These are phyloP conservation scores for Notolabrus celidotus DNA, from an alignment of 2,797 vertebrate genomes.

Conservation along the genomic window DNA sequence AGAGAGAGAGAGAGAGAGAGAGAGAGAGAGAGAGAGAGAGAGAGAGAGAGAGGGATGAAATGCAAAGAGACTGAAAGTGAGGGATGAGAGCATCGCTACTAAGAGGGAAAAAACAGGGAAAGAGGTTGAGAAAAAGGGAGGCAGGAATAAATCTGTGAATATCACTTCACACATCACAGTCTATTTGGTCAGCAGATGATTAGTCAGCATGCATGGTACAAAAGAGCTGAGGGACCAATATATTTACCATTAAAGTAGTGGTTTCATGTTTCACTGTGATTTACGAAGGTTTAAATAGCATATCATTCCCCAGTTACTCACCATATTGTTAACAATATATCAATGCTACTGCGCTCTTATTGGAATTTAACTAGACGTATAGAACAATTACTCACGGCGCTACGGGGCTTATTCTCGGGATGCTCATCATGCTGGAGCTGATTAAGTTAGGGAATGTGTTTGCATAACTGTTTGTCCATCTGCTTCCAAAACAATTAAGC, in stretches of 20 bases:
- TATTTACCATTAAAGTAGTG: conserved; percentile 71
- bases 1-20: conserved; percentile 16
- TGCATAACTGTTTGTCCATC: conserved; percentile 74
- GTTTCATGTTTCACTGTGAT: conserved; percentile 77
- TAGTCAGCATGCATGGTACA: conserved; percentile 71
- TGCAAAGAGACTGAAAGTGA: conserved; percentile 34
- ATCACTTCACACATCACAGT: conserved; percentile 74
- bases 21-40: conserved; percentile 20
- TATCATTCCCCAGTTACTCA: conserved; percentile 77
- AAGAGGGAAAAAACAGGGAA: conserved; percentile 17
- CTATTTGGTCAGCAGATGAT: conserved; percentile 75
- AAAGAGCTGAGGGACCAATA: conserved; percentile 74
- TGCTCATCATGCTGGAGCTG: conserved; percentile 72
- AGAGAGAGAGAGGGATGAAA: conserved; percentile 28
- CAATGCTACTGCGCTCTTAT: conserved; percentile 65
- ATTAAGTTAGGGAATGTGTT: conserved; percentile 74
- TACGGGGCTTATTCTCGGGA: conserved; percentile 62
- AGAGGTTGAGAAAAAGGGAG: conserved; percentile 1
- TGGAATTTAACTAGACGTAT: conserved; percentile 75
- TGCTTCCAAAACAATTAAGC: conserved; percentile 73
- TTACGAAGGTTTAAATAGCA: conserved; percentile 75
- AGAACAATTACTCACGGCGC: conserved; percentile 71
- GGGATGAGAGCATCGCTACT: conserved; percentile 40
- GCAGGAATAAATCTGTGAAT: conserved; percentile 70
- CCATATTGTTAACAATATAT: conserved; percentile 79